Percentiles rank a stretch among this genome's conserved stretches.
These are phyloP conservation scores for Progne subis DNA, from an alignment of 2,113 vertebrate species.

Conservation along the genomic window DNA sequence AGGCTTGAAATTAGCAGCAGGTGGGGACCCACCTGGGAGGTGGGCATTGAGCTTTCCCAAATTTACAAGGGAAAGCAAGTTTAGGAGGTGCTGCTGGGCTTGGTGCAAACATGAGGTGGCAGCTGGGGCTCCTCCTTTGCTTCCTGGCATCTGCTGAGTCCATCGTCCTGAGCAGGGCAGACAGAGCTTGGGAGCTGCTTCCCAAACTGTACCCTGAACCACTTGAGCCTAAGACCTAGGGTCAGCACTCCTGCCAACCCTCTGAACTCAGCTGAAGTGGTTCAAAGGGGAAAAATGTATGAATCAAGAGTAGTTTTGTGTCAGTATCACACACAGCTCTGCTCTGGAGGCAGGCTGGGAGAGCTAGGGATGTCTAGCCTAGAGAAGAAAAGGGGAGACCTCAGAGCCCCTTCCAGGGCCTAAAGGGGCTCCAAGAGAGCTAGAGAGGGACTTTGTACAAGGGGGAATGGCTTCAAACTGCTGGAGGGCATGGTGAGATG, in stretches of 20 bases:
- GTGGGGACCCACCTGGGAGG: not conserved
- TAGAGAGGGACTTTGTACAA: not conserved
- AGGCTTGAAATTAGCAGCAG: not conserved
- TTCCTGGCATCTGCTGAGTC: rapidly evolving
- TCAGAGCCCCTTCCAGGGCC: not conserved
- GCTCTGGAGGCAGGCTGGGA: not conserved
- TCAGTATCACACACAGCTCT: not conserved
- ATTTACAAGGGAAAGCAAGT: rapidly evolving
- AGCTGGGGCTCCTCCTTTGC: not conserved
- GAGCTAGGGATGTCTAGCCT: not conserved
- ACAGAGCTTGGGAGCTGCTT: not conserved
- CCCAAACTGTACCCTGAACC: not conserved
- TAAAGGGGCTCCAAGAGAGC: not conserved
- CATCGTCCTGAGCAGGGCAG: not conserved
- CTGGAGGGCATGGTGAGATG: not conserved
- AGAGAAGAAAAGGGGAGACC: not conserved
- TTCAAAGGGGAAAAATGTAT: not conserved
- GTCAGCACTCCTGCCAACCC: not conserved
- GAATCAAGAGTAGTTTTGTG: not conserved
- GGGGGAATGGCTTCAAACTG: not conserved
- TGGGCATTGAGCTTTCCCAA: rapidly evolving
- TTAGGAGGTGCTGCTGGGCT: not conserved
- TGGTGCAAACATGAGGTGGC: not conserved
- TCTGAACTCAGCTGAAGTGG: not conserved
- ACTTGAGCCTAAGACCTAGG: not conserved